These are phyloP conservation scores for Halcyon chelicuti DNA, from an alignment of 2,797 vertebrate species.

Conservation along the genomic window DNA sequence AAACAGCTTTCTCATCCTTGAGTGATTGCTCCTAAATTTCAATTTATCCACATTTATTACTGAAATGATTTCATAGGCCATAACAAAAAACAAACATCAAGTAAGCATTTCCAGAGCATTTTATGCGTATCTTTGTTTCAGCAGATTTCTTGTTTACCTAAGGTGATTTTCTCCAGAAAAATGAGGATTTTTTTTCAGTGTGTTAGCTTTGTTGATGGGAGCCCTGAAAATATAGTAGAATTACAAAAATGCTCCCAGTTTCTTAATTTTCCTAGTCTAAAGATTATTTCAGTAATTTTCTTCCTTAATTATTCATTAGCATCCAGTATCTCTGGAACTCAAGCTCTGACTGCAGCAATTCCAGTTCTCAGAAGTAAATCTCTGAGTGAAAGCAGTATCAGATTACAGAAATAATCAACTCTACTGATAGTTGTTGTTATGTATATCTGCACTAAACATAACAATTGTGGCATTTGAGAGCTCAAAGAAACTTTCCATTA, in stretches of 20 bases:
- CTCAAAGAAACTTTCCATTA: background rate
- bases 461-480: background rate
- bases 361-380: background rate
- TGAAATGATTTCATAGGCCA: background rate
- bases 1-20: background rate
- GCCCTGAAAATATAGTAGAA: background rate
- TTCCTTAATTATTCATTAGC: background rate
- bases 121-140: background rate
- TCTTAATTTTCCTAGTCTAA: background rate
- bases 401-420: background rate
- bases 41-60: conserved; percentile 5
- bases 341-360: background rate
- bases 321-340: background rate
- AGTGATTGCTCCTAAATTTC: background rate
- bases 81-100: background rate
- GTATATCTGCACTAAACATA: background rate
- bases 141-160: background rate
- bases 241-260: background rate
- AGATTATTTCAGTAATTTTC: background rate
- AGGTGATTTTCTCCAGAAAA: background rate
- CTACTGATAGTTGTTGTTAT: background rate
- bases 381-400: background rate
- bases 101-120: background rate
- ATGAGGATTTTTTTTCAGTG: background rate
- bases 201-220: background rate